These are phyloP conservation scores for Ascaphus truei DNA, from an alignment of 2,113 vertebrate genomes.

Conservation along the genomic window DNA sequence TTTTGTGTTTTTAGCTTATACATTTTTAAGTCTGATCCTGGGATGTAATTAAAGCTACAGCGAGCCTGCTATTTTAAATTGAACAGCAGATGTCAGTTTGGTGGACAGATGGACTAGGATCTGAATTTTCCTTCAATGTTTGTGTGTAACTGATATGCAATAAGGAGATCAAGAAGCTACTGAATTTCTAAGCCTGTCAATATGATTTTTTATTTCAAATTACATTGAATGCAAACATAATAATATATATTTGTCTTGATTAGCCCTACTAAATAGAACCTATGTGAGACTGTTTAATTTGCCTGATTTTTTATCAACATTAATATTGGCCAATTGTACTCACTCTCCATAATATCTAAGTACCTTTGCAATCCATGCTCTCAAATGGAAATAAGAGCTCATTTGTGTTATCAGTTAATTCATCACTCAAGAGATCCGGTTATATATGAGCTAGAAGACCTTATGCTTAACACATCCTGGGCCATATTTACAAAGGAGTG, in stretches of 20 bases:
- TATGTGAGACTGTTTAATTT: neutral
- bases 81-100: constrained; percentile 30
- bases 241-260: constrained; percentile 19
- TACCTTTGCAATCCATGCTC: neutral
- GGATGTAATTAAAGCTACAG: constrained; percentile 25
- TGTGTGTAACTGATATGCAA: constrained; percentile 19
- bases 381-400: neutral
- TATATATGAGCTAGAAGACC: too few relatives aligned
- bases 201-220: constrained; percentile 31
- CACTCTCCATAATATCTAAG: constrained; percentile 3
- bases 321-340: constrained; percentile 9
- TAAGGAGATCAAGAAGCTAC: constrained; percentile 2
- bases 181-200: constrained; percentile 27
- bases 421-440: too few relatives aligned
- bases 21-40: constrained; percentile 17
- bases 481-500: too few relatives aligned
- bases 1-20: too few relatives aligned
- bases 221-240: neutral
- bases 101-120: constrained; percentile 27
- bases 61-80: constrained; percentile 24
- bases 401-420: too few relatives aligned
- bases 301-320: neutral
- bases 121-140: constrained; percentile 15
- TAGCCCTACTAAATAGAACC: neutral
- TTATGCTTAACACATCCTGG: too few relatives aligned